Evolutionary conservation across 2,113 vertebrate genomes (phyloP).

Genomic region (Theristicus caerulescens): DNA sequence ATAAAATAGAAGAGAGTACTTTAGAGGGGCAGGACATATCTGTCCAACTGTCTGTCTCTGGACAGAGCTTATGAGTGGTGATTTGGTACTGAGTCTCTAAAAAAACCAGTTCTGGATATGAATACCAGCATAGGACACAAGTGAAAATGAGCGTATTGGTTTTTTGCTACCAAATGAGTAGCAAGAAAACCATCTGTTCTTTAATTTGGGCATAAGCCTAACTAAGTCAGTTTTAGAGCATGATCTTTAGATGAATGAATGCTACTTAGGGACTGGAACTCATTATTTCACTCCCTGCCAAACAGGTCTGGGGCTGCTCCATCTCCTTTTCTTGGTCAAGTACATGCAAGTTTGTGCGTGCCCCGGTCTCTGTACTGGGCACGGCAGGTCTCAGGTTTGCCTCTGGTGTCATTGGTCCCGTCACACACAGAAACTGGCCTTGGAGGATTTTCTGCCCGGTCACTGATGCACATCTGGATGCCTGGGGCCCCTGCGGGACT

Average conservation of each 20-base stretch:
- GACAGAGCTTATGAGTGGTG: too few species aligned
- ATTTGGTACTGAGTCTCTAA: too few species aligned
- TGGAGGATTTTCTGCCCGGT: neutral
- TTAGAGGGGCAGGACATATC: too few species aligned
- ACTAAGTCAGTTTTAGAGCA: neutral
- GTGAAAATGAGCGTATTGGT: rapidly evolving
- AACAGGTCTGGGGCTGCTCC: neutral
- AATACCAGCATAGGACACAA: neutral
- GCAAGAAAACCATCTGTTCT: neutral
- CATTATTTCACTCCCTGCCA: neutral
- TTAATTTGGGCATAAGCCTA: neutral
- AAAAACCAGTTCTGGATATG: too few species aligned
- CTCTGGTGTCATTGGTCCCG: neutral
- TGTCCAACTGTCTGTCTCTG: too few species aligned
- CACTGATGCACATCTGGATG: neutral
- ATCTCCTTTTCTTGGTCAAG: neutral
- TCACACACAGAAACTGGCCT: neutral
- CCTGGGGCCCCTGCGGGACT: neutral
- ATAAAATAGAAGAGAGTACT: neutral
- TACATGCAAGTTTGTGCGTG: neutral
- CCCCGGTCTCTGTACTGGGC: neutral
- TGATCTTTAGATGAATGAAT: neutral
- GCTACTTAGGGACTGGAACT: neutral
- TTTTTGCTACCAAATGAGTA: neutral
- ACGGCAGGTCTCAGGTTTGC: neutral